Evolutionary conservation across 2,888 invertebrate genomes (phyloP), one percentile per base, ranked within the genome.

Genomic region (Schrankia costaestrigalis): DNA sequence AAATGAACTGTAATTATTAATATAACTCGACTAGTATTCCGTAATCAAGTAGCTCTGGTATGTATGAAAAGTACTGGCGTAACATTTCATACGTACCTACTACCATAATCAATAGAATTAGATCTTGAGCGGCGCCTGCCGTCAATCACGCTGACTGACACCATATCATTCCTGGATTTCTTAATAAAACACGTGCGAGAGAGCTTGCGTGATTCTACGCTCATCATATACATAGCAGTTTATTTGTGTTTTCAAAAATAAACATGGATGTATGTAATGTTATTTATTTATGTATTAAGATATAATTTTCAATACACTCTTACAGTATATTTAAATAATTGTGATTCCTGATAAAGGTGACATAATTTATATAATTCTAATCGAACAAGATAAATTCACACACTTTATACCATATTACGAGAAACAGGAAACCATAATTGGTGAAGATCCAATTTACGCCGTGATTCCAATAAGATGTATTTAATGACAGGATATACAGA

Each of bases 81-180:
- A 41, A 33, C 37, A 45, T 43, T 35, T 41, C 35, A 46, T 21
- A 10, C 12, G 25, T 3, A 21, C 33, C 49, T 57, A 54, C 56
- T 46, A 46, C 38, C 51, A 37, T 51, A 54, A 54, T 56, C 56
- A 52, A 56, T 55, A 56, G 48, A 44, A 52, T 49, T 42, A 48
- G 46, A 26, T 41, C 32, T 46, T 26, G 44, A 31, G 55, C 59
- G 72, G 76, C 73, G 73, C 73, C 79, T 56, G 63, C 72, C 60
- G 78, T 79, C 81, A 75, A 78, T 82, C 81, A 80, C 45, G 42
- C 53, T 48, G 69, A 68, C 71, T 63, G 78, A 69, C 72, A 68
- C 60, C 55, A 61, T 66, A 72, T 74, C 75, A 73, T 67, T 71
- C 63, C 62, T 60, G 58, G 54, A 60, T 63, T 63, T 63, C 62